phyloP scores from a whole-genome alignment of 2,888 invertebrate species.

The Mythimna albipuncta region DNA sequence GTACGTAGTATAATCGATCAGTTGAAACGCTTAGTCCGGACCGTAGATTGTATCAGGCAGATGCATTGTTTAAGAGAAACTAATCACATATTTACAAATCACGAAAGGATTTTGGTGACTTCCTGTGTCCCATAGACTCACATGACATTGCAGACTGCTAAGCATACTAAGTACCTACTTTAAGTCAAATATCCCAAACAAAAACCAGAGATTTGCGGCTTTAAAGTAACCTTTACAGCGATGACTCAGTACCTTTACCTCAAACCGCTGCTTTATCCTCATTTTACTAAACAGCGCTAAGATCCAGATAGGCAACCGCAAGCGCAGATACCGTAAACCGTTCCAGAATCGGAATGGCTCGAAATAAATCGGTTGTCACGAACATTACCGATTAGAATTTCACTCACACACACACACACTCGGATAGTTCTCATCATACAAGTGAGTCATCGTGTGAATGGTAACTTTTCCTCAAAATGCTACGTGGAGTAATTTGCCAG shows the following conservation, averaged over 20 bases:
- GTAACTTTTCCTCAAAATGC: slow-evolving; percentile 73
- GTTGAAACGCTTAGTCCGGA: too few species aligned
- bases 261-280: not conserved
- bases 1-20: too few species aligned
- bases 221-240: not conserved
- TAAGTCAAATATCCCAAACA: not conserved
- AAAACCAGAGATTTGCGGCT: slow-evolving; percentile 29
- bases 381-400: slow-evolving; percentile 66
- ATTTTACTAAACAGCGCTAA: slow-evolving; percentile 42
- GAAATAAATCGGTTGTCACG: slow-evolving; percentile 64
- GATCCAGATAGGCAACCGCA: slow-evolving; percentile 49
- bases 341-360: slow-evolving; percentile 55
- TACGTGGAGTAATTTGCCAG: slow-evolving; percentile 76
- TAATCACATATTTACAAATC: not conserved
- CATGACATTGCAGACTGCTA: not conserved
- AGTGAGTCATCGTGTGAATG: slow-evolving; percentile 79
- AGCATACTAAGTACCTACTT: slow-evolving; percentile 3
- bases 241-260: slow-evolving; percentile 35
- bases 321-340: slow-evolving; percentile 54
- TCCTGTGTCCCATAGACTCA: not conserved
- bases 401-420: slow-evolving; percentile 60
- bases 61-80: not conserved
- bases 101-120: not conserved
- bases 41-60: not conserved
- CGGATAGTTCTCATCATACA: slow-evolving; percentile 45